Evolutionary conservation across 2,888 invertebrate species (phyloP), one percentile per base, ranked within the genome.

Genomic region (Drosophila vallismaia): DNA sequence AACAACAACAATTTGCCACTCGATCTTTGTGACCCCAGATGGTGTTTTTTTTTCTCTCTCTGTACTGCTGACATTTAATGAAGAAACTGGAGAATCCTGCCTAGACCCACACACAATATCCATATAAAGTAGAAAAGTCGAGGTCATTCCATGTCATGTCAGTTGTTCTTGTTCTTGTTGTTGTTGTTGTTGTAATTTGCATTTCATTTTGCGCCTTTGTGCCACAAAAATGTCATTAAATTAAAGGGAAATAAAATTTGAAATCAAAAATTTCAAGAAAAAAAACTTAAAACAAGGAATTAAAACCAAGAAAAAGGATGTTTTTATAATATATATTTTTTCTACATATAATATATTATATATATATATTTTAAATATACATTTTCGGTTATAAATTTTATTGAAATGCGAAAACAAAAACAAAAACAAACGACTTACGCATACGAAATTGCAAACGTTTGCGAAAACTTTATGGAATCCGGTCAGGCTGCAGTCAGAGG

Each of bases 151-250:
- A 57, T 74, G 70, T 71, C 75, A 76, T 81, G 76, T 79, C 76
- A 74, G 19, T 19, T 19, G 14, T 14, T 14, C 14, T 14, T 14
- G 14, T 14, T 14, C 2, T 19, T 68, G 56, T 40, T 62, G 57
- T 40, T 66, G 64, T 12, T 50, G 38, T 77, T 76, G 74, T 42
- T 82, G 78, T 76, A 82, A 83, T 83, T 83, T 86, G 79, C 84
- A 86, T 83, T 83, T 86, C 68, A 83, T 78, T 75, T 80, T 68
- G 56, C 62, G 75, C 67, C 86, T 77, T 80, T 83, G 84, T 86
- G 49, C 68, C 68, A 71, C 67, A 64, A 80, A 63, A 83, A 75
- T 80, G 70, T 86, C 78, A 86, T 83, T 80, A 83, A 86, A 80
- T 86, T 83, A 80, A 75, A 83, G 79, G 54, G 63, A 57, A 68